Evolutionary conservation across 2,888 invertebrate genomes (phyloP), one percentile per base, ranked within the genome.

Genomic region (Cheilosia grossa): DNA sequence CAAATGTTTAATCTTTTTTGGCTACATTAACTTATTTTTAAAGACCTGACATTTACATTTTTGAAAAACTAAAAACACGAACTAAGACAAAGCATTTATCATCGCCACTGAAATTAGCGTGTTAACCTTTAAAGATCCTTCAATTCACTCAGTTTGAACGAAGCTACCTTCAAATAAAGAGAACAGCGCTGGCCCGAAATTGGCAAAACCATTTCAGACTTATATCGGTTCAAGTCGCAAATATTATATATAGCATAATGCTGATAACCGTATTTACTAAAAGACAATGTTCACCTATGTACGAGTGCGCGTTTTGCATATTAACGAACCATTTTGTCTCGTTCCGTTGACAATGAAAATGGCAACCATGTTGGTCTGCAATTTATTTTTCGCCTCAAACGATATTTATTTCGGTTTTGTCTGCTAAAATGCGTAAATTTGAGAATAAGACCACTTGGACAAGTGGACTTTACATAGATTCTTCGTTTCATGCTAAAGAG

Each of bases 401-500:
- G 33, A 44, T 13, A 30, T 21, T n/a, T 40, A 7, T 40, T 21
- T n/a, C n/a, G 4, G 9, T 19, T 37, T 58, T 58, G 1, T 27
- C 27, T 13, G 21, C n/a, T 19, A 27, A 40, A 42, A 19, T 56
- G 27, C 6, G 40, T 54, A 27, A 24, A 21, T 42, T 54, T 27
- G 54, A 61, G 44, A 61, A 17, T 1, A 37, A 37, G 13, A 13
- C 10, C 2, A 0, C 5, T n/a, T 17, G 4, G 9, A 33, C 54
- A 21, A 33, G 61, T 73, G 82, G 67, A 78, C 78, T 78, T 82
- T 73, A 67, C 59, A 61, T 7, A 49, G 54, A 61, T 17, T 63
- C 73, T 77, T 77, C 58, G 67, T 77, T 82, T 54, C 67, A 72
- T 72, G 77, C 66, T 27, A 33, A 70, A 51, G 49, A 30, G 33